These are phyloP conservation scores for Megamerina dolium DNA, from an alignment of 2,888 invertebrate species.

Conservation along the genomic window DNA sequence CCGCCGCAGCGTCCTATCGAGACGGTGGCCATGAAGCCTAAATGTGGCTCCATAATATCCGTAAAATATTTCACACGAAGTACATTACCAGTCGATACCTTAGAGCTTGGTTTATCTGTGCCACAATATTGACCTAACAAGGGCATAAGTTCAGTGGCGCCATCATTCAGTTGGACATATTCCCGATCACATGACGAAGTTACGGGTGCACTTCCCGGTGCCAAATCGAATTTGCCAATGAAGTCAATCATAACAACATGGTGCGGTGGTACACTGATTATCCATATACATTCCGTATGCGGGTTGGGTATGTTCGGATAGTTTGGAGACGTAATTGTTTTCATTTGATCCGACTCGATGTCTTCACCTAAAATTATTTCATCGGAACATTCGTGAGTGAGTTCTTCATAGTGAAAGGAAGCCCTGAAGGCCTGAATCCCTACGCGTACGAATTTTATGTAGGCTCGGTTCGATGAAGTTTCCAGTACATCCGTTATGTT, in stretches of 20 bases:
- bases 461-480: constrained; percentile 63
- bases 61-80: constrained; percentile 69
- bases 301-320: constrained; percentile 75
- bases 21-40: constrained; percentile 64
- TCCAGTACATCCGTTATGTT: constrained; percentile 49
- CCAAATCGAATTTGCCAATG: constrained; percentile 65
- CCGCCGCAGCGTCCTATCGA: constrained; percentile 61
- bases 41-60: constrained; percentile 61
- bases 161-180: constrained; percentile 77
- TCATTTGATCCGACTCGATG: constrained; percentile 8
- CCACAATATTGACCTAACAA: constrained; percentile 62
- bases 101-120: constrained; percentile 54
- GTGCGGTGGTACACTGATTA: constrained; percentile 65
- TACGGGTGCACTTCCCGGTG: constrained; percentile 26
- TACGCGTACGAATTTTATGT: constrained; percentile 46
- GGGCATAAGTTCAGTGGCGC: constrained; percentile 64
- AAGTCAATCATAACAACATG: constrained; percentile 73
- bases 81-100: constrained; percentile 61
- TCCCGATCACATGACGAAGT: constrained; percentile 46
- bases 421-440: constrained; percentile 16
- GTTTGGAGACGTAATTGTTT: constrained; percentile 64
- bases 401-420: constrained; percentile 37
- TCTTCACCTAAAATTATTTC: constrained; percentile 42
- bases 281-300: constrained; percentile 79
- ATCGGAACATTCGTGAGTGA: constrained; percentile 60